phyloP scores from a whole-genome alignment of 2,113 vertebrate genomes.

The Engraulis encrasicolus region DNA sequence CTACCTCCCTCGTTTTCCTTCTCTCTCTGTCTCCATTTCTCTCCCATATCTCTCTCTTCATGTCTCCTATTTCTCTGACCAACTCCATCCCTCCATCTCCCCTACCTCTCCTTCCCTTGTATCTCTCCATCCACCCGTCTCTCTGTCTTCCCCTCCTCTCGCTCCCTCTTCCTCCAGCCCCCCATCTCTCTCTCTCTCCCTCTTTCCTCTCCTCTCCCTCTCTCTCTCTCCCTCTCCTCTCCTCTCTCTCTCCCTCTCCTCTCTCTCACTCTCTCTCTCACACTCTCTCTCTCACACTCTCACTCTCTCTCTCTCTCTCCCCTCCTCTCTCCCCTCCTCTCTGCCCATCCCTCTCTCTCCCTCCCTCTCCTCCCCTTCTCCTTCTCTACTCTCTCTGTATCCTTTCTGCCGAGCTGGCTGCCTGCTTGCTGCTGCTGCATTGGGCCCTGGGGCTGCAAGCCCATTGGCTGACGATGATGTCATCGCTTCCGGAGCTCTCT shows the following conservation, averaged over 20 bases:
- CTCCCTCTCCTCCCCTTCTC: constrained; percentile 18
- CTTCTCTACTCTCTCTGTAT: too few species aligned
- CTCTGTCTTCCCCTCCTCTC: not conserved
- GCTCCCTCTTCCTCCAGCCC: not conserved
- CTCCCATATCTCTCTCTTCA: too few species aligned
- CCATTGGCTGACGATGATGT: constrained; percentile 97
- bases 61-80: too few species aligned
- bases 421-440: constrained; percentile 74
- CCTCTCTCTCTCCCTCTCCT: not conserved
- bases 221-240: not conserved
- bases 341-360: not conserved
- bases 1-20: not conserved
- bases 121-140: not conserved
- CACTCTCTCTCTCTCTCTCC: not conserved
- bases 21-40: too few species aligned
- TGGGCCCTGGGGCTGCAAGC: constrained; percentile 75
- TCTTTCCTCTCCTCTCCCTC: not conserved
- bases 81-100: not conserved
- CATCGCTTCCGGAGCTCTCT: constrained; percentile 83
- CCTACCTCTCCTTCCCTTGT: not conserved
- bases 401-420: constrained; percentile 7
- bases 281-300: not conserved
- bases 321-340: not conserved
- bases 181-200: not conserved
- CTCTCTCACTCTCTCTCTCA: not conserved